Conservation (phyloP, 2,797 vertebrate genomes). For the Hephaestus fuliginosus region DNA sequence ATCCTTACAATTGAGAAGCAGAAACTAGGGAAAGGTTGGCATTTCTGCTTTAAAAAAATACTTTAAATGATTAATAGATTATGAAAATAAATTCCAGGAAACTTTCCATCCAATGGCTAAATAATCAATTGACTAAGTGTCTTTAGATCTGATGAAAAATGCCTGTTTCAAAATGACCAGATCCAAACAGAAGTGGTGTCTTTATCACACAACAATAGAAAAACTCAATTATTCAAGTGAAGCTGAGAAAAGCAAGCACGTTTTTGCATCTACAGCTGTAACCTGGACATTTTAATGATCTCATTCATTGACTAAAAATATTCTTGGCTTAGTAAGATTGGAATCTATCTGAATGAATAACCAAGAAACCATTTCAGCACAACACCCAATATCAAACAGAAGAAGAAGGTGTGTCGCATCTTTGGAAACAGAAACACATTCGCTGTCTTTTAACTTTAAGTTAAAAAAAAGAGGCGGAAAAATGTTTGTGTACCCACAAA, state of each 20-base stretch:
- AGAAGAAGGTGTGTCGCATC: not conserved
- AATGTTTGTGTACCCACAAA: slow-evolving; percentile 29
- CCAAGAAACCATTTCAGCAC: not conserved
- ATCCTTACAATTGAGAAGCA: not conserved
- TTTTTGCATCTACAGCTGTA: not conserved
- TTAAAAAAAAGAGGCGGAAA: not conserved
- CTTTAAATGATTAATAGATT: not conserved
- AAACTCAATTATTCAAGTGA: not conserved
- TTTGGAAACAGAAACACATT: not conserved
- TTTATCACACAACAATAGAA: not conserved
- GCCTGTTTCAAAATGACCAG: not conserved
- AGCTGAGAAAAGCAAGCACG: too few species aligned
- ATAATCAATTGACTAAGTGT: not conserved
- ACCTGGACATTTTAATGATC: not conserved
- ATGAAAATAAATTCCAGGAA: not conserved
- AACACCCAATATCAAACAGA: not conserved
- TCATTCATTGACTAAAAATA: not conserved
- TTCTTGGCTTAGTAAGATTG: not conserved
- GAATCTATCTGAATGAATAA: not conserved
- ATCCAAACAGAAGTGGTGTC: not conserved
- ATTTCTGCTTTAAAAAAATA: not conserved
- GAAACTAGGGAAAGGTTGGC: too few species aligned
- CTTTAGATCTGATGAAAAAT: not conserved
- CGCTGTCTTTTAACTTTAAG: not conserved
- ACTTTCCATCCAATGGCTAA: not conserved